Conservation (phyloP, 2,113 vertebrate genomes). For the Pyrgilauda ruficollis region DNA sequence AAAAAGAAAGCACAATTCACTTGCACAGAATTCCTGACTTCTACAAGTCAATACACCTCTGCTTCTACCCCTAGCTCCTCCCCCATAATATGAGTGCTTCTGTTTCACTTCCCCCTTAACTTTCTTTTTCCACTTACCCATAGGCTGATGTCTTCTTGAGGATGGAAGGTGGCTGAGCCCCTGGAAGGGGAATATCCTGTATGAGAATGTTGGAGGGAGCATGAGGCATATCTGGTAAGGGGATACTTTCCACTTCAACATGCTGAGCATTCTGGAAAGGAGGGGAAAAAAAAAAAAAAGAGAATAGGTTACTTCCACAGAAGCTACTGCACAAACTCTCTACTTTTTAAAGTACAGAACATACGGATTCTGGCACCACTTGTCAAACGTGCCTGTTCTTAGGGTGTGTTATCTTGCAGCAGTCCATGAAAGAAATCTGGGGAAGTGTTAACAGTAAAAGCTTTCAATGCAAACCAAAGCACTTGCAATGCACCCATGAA, state of each 20-base stretch:
- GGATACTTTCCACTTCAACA: slow-evolving; percentile 97
- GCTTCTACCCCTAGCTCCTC: not conserved
- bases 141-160: slow-evolving; percentile 92
- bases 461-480: not conserved
- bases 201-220: slow-evolving; percentile 97
- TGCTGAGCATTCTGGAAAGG: slow-evolving; percentile 91
- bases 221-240: slow-evolving; percentile 96
- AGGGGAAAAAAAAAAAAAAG: not conserved
- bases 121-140: slow-evolving; percentile 73
- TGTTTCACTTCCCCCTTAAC: not conserved
- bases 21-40: not conserved
- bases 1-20: not conserved
- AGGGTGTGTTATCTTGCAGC: not conserved
- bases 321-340: not conserved
- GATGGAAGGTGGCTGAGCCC: slow-evolving; percentile 96
- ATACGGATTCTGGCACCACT: not conserved
- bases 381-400: not conserved
- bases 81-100: not conserved
- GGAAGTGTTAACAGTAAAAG: not conserved
- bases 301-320: not conserved
- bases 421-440: not conserved
- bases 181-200: slow-evolving; percentile 95
- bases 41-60: not conserved
- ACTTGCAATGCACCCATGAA: not conserved
- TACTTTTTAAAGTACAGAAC: not conserved